Conservation (phyloP, 2,888 invertebrate species). For the Drosophila silvestris region DNA sequence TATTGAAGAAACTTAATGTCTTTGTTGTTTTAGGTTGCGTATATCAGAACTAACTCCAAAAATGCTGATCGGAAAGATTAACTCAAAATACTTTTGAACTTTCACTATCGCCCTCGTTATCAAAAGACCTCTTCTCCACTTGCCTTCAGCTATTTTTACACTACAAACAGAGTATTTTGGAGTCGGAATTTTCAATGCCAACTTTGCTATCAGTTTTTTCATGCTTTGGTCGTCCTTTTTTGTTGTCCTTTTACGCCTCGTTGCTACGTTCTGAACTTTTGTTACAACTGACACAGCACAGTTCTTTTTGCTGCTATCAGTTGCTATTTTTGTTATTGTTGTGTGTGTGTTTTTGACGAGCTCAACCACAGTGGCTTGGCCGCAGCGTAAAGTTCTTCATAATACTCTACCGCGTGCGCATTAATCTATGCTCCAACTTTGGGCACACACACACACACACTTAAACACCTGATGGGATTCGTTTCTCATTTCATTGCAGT, state of each 20-base stretch:
- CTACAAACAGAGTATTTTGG: background rate
- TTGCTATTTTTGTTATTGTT: slow-evolving; percentile 3
- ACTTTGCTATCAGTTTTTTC: background rate
- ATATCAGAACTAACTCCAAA: background rate
- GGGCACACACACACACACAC: slow-evolving; percentile 14
- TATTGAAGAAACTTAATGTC: background rate
- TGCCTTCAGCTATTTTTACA: background rate
- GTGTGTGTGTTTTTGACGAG: slow-evolving; percentile 7
- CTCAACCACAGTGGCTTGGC: slow-evolving; percentile 34
- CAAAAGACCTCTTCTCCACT: background rate
- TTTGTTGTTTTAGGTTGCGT: background rate
- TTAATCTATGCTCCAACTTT: slow-evolving; percentile 66
- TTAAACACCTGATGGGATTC: slow-evolving; percentile 27
- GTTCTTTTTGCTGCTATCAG: slow-evolving; percentile 25
- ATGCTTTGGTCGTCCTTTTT: slow-evolving; percentile 22
- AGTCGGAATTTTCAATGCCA: background rate
- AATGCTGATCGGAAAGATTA: background rate
- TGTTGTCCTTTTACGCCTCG: slow-evolving; percentile 59
- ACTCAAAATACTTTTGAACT: background rate
- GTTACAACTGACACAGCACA: slow-evolving; percentile 51
- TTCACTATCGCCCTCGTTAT: background rate
- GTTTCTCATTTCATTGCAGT: slow-evolving; percentile 45
- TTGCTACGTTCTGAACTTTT: slow-evolving; percentile 54
- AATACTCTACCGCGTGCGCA: slow-evolving; percentile 68
- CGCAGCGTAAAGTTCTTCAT: slow-evolving; percentile 48